These are phyloP conservation scores for Pontoporia blainvillei DNA, from an alignment of 2,113 vertebrate species.

Conservation along the genomic window DNA sequence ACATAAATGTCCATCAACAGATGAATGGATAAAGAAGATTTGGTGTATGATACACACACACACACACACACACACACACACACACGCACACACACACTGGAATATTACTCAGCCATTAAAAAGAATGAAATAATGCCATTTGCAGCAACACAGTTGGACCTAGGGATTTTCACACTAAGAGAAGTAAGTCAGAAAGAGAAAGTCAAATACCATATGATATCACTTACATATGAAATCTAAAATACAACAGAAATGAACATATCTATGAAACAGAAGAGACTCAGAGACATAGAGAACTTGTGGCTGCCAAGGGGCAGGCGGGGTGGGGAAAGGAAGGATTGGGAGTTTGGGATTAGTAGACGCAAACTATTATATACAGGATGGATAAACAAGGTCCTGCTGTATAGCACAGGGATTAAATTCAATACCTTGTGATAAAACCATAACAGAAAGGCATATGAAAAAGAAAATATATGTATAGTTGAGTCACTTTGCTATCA, in stretches of 20 bases:
- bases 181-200: background rate
- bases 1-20: background rate
- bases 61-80: no score
- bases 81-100: background rate
- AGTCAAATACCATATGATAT: background rate
- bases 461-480: background rate
- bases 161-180: background rate
- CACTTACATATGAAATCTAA: background rate
- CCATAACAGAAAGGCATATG: background rate
- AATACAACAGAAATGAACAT: background rate
- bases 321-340: background rate
- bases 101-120: background rate
- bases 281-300: background rate
- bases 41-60: no score
- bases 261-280: background rate
- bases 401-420: background rate
- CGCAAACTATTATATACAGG: background rate
- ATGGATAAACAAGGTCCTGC: background rate
- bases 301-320: background rate
- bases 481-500: background rate
- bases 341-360: background rate
- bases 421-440: background rate
- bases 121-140: background rate
- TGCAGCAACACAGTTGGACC: background rate
- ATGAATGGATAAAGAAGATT: background rate